Evolutionary conservation across 2,888 invertebrate genomes (phyloP).

Genomic region (Noctua janthina): DNA sequence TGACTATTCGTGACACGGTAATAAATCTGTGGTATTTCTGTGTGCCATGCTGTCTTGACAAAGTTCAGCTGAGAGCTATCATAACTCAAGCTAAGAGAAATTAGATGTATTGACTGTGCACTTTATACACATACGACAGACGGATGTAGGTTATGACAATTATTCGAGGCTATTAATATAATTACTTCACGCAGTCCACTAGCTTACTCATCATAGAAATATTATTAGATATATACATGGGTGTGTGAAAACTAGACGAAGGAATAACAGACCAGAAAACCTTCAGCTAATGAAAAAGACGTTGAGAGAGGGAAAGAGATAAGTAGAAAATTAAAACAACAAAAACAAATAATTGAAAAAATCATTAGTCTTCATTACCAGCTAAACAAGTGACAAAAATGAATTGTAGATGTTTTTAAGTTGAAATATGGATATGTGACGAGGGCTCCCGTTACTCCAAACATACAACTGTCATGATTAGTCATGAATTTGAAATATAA

Average conservation of each 20-base stretch:
- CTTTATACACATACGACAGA: neutral
- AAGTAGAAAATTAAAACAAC: neutral
- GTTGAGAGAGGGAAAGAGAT: neutral
- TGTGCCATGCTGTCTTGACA: conserved; percentile 35
- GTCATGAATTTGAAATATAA: conserved; percentile 40
- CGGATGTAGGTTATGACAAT: conserved; percentile 13
- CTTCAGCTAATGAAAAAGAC: neutral
- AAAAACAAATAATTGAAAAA: conserved; percentile 12
- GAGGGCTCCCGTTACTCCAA: conserved; percentile 55
- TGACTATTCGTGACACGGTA: conserved; percentile 13
- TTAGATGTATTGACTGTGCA: conserved; percentile 11
- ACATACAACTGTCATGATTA: conserved; percentile 44
- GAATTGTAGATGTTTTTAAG: conserved; percentile 37
- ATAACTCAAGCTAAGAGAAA: conserved; percentile 41
- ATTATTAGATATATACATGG: neutral
- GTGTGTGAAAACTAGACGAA: neutral
- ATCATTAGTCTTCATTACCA: conserved; percentile 45
- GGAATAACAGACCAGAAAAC: neutral
- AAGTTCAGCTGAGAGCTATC: conserved; percentile 19
- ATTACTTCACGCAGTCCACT: neutral
- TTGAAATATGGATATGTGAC: conserved; percentile 44
- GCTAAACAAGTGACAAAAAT: conserved; percentile 26
- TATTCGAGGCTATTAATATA: conserved; percentile 6
- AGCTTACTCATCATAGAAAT: neutral
- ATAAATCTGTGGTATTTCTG: conserved; percentile 40